Conservation (phyloP, 1,140 invertebrate species). For the Musca vetustissima region DNA sequence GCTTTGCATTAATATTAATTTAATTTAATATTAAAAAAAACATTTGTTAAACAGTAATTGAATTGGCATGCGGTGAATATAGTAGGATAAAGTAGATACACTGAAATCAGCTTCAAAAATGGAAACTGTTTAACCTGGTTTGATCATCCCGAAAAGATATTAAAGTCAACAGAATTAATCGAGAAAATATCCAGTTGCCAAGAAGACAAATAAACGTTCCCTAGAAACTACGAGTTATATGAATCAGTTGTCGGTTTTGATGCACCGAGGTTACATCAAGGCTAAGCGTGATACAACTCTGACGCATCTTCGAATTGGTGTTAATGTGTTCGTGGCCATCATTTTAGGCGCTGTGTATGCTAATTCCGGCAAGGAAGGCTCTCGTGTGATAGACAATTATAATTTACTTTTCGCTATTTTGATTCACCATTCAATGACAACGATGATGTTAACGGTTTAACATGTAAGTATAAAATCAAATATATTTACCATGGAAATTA, state of each 20-base stretch:
- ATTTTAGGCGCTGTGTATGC: conserved; percentile 75
- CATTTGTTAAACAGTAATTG: conserved; percentile 67
- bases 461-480: conserved; percentile 74
- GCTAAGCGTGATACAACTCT: conserved; percentile 81
- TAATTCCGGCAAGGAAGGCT: conserved; percentile 69
- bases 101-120: conserved; percentile 73
- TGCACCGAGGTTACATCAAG: conserved; percentile 71
- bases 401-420: conserved; percentile 79
- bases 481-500: too few species aligned
- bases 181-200: conserved; percentile 59
- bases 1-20: too few species aligned
- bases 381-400: conserved; percentile 77
- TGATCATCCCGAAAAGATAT: conserved; percentile 59
- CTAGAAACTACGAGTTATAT: conserved; percentile 69
- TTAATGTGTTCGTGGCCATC: conserved; percentile 71
- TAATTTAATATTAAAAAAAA: not conserved
- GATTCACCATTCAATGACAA: conserved; percentile 82
- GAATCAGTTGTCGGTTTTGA: conserved; percentile 71
- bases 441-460: conserved; percentile 84
- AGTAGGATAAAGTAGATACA: conserved; percentile 74
- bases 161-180: conserved; percentile 61
- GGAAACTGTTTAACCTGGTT: conserved; percentile 72
- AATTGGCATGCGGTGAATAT: conserved; percentile 86
- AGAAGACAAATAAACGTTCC: conserved; percentile 49
- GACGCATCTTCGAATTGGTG: conserved; percentile 79